Conservation (phyloP, 2,888 invertebrate genomes). For the Pristionchus japonicus region DNA sequence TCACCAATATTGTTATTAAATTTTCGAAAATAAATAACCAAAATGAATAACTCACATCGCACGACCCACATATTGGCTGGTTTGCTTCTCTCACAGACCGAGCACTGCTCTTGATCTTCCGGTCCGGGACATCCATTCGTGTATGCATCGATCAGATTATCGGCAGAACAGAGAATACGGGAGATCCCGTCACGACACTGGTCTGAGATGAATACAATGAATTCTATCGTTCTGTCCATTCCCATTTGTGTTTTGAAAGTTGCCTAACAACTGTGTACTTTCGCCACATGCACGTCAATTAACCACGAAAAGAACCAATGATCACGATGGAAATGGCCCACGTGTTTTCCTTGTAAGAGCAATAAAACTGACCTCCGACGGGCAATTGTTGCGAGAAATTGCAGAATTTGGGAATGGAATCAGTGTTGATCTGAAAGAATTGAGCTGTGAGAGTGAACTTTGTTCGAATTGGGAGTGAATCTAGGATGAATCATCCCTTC, state of each 20-base stretch:
- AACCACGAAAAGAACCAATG: neutral
- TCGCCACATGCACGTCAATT: neutral
- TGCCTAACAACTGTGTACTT: neutral
- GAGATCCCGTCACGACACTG: neutral
- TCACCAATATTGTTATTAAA: neutral
- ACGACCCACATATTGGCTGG: conserved; percentile 38
- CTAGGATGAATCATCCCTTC: neutral
- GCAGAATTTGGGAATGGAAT: conserved; percentile 60
- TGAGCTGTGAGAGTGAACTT: neutral
- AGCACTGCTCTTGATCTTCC: conserved; percentile 25
- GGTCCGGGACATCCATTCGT: conserved; percentile 34
- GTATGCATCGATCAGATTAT: conserved; percentile 29
- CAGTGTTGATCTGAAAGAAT: conserved; percentile 47
- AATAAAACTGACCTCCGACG: conserved; percentile 16
- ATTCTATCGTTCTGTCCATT: no score
- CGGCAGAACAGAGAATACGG: conserved; percentile 34
- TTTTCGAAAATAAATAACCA: no score
- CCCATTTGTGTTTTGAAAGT: no score
- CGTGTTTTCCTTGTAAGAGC: neutral
- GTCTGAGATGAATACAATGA: conserved; percentile 28
- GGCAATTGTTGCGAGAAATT: conserved; percentile 45
- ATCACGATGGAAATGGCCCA: neutral
- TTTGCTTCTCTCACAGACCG: conserved; percentile 41
- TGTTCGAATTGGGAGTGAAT: neutral
- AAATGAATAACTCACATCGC: conserved; percentile 1